Evolutionary conservation across 1,140 invertebrate genomes (phyloP).

Genomic region (Acromyrmex echinatior): DNA sequence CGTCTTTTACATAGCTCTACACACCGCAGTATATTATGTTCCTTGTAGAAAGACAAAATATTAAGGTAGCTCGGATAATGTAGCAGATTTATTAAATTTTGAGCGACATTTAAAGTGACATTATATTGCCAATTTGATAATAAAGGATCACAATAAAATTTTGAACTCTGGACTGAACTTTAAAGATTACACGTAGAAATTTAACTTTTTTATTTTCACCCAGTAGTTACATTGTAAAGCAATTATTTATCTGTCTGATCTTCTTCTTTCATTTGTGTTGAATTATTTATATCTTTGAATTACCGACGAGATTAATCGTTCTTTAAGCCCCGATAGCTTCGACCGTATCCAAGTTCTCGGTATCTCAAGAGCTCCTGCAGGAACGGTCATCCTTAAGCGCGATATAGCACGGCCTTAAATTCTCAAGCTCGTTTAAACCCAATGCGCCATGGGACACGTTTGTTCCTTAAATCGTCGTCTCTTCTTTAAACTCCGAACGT

Average conservation of each 20-base stretch:
- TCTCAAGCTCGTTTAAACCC: conserved; percentile 44
- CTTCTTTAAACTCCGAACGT: conserved; percentile 23
- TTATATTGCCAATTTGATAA: background rate
- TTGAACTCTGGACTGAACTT: background rate
- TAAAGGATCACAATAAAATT: background rate
- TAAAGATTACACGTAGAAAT: background rate
- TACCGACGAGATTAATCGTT: conserved; percentile 1
- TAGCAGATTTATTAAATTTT: background rate
- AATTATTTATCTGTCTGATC: too few relatives aligned
- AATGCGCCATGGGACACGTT: conserved; percentile 32
- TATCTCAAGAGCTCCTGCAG: background rate
- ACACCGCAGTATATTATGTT: background rate
- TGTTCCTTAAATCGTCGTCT: conserved; percentile 60
- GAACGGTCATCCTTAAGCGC: conserved; percentile 21
- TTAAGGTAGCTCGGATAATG: background rate
- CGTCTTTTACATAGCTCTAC: background rate
- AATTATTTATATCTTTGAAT: background rate
- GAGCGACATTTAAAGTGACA: background rate
- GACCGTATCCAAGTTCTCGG: background rate
- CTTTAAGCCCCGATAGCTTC: background rate
- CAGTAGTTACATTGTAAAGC: background rate
- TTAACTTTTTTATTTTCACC: too few relatives aligned
- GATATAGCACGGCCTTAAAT: conserved; percentile 42
- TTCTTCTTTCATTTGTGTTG: too few relatives aligned
- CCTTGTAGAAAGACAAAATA: background rate